Evolutionary conservation across 2,888 invertebrate species (phyloP), one percentile per base, ranked within the genome.

Genomic region (Dorcus hopei): DNA sequence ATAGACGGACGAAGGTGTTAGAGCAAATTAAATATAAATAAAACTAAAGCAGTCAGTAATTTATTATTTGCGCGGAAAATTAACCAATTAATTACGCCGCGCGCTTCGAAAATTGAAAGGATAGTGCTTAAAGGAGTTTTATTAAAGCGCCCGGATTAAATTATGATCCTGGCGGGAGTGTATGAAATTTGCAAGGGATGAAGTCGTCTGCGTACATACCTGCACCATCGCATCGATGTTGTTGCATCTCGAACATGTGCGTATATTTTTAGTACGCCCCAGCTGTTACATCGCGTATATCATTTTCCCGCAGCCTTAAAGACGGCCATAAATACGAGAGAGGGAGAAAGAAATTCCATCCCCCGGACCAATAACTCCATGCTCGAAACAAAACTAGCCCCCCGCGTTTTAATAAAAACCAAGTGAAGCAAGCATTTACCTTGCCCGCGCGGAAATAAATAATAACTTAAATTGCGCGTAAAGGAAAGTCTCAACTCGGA

Each of bases 391-490:
- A 59, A 63, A 62, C 63, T 63, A 54, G 56, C 59, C 66, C 64
- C 64, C 65, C 62, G 59, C 63, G 68, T 70, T 72, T 71, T 72
- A 71, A 72, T 71, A 71, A 71, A 72, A 72, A 65, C 61, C 64
- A 63, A 66, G 61, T 61, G 65, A 61, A 68, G 67, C 68, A 61
- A 68, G 67, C 68, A 65, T 65, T 65, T 64, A 66, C 63, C 61
- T 58, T 62, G 5, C 6, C 26, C 66, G 64, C 67, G 65, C 65
- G 58, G 60, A 65, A 65, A 72, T 72, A 70, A 73, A 74, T 72
- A 73, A 72, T 72, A 70, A 68, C 67, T 70, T 70, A 73, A 74
- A 73, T 73, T 73, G 73, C 71, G 73, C 72, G 73, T 72, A 67
- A 71, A 64, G 62, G 63, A 63, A 64, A 67, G 68, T 68, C 26